These are phyloP conservation scores for Phocides pigmalion DNA, from an alignment of 1,140 invertebrate species.

Conservation along the genomic window DNA sequence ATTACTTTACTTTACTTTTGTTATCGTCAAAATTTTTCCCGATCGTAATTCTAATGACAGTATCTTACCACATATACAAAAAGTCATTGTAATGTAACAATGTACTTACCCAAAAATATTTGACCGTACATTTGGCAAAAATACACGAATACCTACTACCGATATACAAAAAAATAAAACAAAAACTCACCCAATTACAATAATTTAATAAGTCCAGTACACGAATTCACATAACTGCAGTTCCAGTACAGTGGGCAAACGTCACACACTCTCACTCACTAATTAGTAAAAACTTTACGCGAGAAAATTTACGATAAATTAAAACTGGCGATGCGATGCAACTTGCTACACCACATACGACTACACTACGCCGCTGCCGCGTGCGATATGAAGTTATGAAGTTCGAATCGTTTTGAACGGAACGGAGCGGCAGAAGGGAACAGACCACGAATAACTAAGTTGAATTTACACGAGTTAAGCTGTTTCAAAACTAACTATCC, in stretches of 20 bases:
- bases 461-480: no score
- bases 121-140: no score
- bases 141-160: neutral
- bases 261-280: constrained; percentile 66
- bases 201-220: constrained; percentile 36
- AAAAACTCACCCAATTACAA: constrained; percentile 47
- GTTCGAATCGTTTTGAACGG: neutral
- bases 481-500: no score
- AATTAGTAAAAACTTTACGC: constrained; percentile 56
- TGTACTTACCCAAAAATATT: no score
- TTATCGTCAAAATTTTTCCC: no score
- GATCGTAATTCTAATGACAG: no score
- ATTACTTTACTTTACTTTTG: no score
- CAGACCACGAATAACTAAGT: no score
- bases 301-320: constrained; percentile 46
- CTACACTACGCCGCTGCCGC: constrained; percentile 32
- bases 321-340: neutral
- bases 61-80: no score
- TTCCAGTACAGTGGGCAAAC: constrained; percentile 53
- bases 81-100: no score
- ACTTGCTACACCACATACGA: constrained; percentile 9
- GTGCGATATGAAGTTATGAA: constrained; percentile 50
- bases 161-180: constrained; percentile 10
- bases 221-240: constrained; percentile 48
- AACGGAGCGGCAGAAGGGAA: neutral